Evolutionary conservation across 2,888 invertebrate genomes (phyloP), one percentile per base, ranked within the genome.

Genomic region (Chaetogeoica ovagalla): DNA sequence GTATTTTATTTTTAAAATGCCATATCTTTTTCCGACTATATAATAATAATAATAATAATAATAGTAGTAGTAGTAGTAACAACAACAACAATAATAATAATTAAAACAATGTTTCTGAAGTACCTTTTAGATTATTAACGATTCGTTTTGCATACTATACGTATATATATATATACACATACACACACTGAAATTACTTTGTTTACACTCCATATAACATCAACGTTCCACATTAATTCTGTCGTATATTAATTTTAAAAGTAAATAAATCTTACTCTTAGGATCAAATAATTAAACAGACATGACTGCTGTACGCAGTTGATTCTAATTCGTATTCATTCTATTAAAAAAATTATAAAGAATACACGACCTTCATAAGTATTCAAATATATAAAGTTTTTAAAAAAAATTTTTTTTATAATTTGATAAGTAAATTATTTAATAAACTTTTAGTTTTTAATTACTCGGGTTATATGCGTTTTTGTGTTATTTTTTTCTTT

Each of bases 161-260:
- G 7, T 5, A 9, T 43, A 70, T 55, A 4, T 30, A 30, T 30
- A 30, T 30, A 30, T 30, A 30, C 4, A 30, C 4, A 30, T 30
- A 30, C 1, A 30, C 30, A 70, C 37, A 70, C 52, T 52, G 70
- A 79, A 79, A 79, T 70, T 79, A 79, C 77, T 79, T 70, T 52
- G 77, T 79, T 79, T 79, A 79, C 77, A 79, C 77, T 63, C 70
- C 77, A 79, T 79, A 79, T 70, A 79, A 69, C 77, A 79, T 70
- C 55, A 79, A 70, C 23, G 77, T 23, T 79, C 37, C 39, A 63
- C 77, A 79, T 79, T 79, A 79, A 79, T 63, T 70, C 70, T 60
- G 63, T 79, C 70, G 77, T 70, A 62, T 79, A 79, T 79, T 79
- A 55, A 70, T 79, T 79, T 79, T 70, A 79, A 70, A 79, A 79